Evolutionary conservation across 2,113 vertebrate genomes (phyloP).

Genomic region (Anser cygnoides): DNA sequence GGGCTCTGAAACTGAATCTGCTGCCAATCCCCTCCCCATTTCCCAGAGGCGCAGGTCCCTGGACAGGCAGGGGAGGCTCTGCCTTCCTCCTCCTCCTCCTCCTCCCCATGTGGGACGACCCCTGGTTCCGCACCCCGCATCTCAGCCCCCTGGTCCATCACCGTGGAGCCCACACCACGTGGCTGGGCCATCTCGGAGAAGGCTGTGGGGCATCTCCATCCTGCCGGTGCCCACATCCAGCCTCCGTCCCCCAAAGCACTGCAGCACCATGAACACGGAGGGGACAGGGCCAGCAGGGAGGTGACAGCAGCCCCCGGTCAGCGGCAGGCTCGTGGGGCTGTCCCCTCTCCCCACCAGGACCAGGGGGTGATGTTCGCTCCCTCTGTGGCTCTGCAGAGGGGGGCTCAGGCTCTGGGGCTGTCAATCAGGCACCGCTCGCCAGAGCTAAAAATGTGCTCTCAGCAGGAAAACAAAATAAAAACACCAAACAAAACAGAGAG

Average conservation of each 20-base stretch:
- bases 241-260: background rate
- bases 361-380: background rate
- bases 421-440: conserved; percentile 44
- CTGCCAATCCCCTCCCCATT: background rate
- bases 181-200: background rate
- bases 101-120: background rate
- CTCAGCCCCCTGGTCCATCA: background rate
- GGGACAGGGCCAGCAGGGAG: background rate
- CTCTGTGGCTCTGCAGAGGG: background rate
- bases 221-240: background rate
- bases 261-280: background rate
- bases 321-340: background rate
- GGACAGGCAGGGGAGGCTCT: background rate
- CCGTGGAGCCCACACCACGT: rapidly evolving
- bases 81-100: background rate
- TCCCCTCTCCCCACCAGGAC: background rate
- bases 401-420: conserved; percentile 29
- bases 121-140: background rate
- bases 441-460: conserved; percentile 66
- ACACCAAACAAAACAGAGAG: conserved; percentile 74
- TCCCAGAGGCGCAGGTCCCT: background rate
- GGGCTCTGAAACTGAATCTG: background rate
- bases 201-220: background rate
- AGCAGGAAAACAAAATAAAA: conserved; percentile 75
- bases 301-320: background rate